Base-by-base conservation (phyloP, 2,888 invertebrate species). In the Aphidius colemani region DNA sequence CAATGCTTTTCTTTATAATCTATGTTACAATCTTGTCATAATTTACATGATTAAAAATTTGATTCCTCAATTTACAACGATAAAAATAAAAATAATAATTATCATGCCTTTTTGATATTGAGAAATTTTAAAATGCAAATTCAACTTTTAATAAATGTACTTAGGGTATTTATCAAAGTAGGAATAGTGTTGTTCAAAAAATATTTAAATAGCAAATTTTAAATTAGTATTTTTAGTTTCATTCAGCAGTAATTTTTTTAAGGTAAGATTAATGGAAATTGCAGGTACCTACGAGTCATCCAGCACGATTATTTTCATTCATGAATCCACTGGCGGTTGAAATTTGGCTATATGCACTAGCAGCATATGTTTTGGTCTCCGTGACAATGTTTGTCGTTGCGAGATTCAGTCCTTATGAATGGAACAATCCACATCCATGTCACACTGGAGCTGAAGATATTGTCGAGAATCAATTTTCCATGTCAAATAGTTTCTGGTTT, bases 401-500 rank as follows among this genome's bases (percentile, higher is more conserved):
- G 30, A 85, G 91, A 74, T 90, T 93, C 82, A 0, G 90, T 91
- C 80, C 94, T 93, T 81, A 90, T 90, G 90, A 88, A 89, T 72
- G 69, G 69, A 69, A 69, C 58, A 70, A 70, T 64, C 70, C 89
- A 90, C 78, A 90, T 89, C 2, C 89, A 89, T 77, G 90, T 89
- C 88, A 90, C 73, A 72, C 78, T 46, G 79, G 77, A 11, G 63
- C 72, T 30, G 79, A 85, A 61, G 88, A 88, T 68, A 83, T 87
- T 39, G 85, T 88, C 51, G 89, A 90, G 78, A 94, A 94, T 82
- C 92, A 93, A 77, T 95, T 95, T 80, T 90, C 91, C 30, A 82
- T 94, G 69, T 86, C 91, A 43, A 94, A 95, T 82, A 90, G 91
- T 75, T 91, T 94, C 80, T 94, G 94, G 94, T 94, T 94, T 82